Percentiles rank a stretch among this genome's conserved stretches.
These are phyloP conservation scores for Amphiprion clarkii DNA, from an alignment of 2,797 vertebrate species.

Conservation along the genomic window DNA sequence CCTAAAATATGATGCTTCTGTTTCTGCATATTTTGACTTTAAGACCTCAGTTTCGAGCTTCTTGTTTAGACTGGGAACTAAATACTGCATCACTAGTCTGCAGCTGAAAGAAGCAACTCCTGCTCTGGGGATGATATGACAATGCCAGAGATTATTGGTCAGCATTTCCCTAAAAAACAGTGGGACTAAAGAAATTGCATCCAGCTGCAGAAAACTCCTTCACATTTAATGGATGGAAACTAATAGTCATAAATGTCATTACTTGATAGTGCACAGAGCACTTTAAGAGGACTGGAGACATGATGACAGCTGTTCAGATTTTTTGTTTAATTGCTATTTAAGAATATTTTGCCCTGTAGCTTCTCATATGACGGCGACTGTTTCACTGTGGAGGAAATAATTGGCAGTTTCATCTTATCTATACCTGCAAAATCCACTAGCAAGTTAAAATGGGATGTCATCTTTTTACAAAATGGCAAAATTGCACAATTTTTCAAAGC, in stretches of 20 bases:
- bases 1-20: no score
- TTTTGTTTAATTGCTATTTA: slow-evolving; percentile 30
- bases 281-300: slow-evolving; percentile 28
- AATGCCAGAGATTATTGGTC: slow-evolving; percentile 6
- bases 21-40: no score
- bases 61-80: not conserved
- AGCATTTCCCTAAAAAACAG: not conserved
- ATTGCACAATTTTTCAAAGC: no score
- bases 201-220: slow-evolving; percentile 46
- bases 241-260: slow-evolving; percentile 36
- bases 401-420: slow-evolving; percentile 41
- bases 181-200: slow-evolving; percentile 13
- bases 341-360: slow-evolving; percentile 34
- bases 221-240: slow-evolving; percentile 37
- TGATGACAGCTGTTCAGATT: slow-evolving; percentile 48
- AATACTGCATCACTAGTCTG: not conserved
- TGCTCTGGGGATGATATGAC: not conserved
- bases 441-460: no score
- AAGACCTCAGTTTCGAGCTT: no score
- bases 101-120: not conserved
- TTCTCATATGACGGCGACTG: slow-evolving; percentile 44
- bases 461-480: no score
- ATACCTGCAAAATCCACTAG: not conserved
- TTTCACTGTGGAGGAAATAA: slow-evolving; percentile 43
- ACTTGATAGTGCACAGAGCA: slow-evolving; percentile 8